These are phyloP conservation scores for Pithys albifrons DNA, from an alignment of 2,113 vertebrate genomes.

Conservation along the genomic window DNA sequence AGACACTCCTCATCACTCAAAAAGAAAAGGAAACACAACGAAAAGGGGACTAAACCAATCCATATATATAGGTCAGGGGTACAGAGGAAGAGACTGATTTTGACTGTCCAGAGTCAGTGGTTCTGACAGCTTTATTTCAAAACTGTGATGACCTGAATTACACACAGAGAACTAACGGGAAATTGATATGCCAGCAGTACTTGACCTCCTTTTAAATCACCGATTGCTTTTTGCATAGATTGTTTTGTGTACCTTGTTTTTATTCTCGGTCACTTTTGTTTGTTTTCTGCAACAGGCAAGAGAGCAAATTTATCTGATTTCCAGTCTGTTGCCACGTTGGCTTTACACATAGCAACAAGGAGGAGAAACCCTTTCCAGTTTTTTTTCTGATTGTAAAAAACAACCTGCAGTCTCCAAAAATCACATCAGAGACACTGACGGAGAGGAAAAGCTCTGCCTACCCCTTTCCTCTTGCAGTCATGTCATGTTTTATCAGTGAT, in stretches of 20 bases:
- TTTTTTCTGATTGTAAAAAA: background rate
- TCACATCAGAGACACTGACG: background rate
- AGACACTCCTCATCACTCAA: rapidly evolving
- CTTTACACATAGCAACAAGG: slow-evolving; percentile 29
- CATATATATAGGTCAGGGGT: background rate
- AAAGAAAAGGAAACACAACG: background rate
- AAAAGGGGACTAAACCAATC: background rate
- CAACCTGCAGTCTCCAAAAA: background rate
- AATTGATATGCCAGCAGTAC: background rate
- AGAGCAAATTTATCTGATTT: background rate
- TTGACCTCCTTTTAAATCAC: background rate
- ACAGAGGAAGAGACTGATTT: background rate
- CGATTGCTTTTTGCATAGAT: background rate
- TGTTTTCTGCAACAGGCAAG: background rate
- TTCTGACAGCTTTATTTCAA: background rate
- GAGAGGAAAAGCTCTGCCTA: background rate
- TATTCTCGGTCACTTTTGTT: background rate
- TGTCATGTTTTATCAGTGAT: background rate
- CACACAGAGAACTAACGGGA: background rate
- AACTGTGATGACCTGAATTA: background rate
- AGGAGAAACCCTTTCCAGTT: background rate
- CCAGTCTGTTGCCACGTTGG: background rate
- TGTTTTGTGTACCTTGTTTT: background rate
- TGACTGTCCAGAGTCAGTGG: background rate
- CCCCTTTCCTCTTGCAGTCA: background rate